A percentile compares a stretch with the other conserved stretches of the same genome.
phyloP scores from a whole-genome alignment of 2,797 vertebrate genomes.

The Muscicapa striata region DNA sequence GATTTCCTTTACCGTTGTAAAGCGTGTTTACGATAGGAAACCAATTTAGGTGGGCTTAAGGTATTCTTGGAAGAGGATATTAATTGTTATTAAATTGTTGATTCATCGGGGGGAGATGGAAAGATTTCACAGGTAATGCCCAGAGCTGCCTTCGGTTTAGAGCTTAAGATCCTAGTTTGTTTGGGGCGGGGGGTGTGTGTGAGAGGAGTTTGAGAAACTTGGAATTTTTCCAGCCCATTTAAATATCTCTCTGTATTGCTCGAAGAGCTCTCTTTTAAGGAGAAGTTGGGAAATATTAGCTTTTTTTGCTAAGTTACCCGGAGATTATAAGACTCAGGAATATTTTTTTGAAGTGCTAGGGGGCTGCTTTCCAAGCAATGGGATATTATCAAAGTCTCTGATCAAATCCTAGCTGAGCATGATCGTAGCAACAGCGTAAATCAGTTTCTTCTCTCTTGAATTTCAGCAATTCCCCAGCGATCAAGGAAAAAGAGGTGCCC shows the following conservation, averaged over 20 bases:
- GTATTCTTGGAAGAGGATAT: constrained; percentile 76
- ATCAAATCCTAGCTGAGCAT: not conserved
- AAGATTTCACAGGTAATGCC: constrained; percentile 46
- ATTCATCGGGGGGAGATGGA: not conserved
- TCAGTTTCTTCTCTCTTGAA: constrained; percentile 58
- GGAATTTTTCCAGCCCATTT: constrained; percentile 71
- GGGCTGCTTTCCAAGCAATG: not conserved
- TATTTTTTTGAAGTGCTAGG: not conserved
- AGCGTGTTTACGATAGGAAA: constrained; percentile 95
- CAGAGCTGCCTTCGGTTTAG: not conserved
- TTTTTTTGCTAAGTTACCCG: not conserved
- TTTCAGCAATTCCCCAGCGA: constrained; percentile 86
- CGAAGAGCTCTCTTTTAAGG: constrained; percentile 26
- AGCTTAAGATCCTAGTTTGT: constrained; percentile 17
- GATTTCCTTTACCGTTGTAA: constrained; percentile 93
- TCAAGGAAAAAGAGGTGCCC: constrained; percentile 98
- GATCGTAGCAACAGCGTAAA: not conserved
- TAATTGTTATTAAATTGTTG: constrained; percentile 70
- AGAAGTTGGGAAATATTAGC: constrained; percentile 38
- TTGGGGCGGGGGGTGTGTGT: constrained; percentile 22
- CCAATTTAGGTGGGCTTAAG: constrained; percentile 84
- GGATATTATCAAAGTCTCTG: not conserved
- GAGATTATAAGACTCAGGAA: not conserved
- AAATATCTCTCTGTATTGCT: constrained; percentile 50
- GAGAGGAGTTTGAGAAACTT: constrained; percentile 60